Evolutionary conservation across 92 coral and sea anemone species (phyloP), one percentile per base, ranked within the genome.

Genomic region (Epizoanthus fatuus): DNA sequence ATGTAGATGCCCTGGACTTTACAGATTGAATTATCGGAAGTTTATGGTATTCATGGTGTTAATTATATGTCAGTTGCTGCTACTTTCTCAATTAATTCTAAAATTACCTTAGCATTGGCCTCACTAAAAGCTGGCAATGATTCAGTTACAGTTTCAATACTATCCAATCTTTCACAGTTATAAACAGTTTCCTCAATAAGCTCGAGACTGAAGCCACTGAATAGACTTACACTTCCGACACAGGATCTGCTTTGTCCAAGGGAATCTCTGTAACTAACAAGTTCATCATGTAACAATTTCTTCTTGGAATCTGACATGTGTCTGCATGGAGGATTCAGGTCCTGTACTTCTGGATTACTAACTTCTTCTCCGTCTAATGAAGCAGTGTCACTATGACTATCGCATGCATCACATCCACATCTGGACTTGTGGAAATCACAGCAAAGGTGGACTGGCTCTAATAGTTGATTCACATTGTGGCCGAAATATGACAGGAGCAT

Each of bases 401-500:
- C 32, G 32, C 69, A 63, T 56, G 8, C 13, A 25, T 63, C 84
- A 62, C 84, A 79, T 17, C 39, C 13, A 38, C 73, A 79, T 60
- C n/a, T 11, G 14, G 13, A 4, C 38, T 79, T 79, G 57, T 79
- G 84, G 15, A 57, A 79, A 79, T 79, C 72, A 63, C 84, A 79
- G 35, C 84, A 79, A 7, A 57, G 11, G 58, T 79, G 84, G 66
- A 45, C 20, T 25, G 84, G 73, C 15, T 8, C 56, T 40, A 44
- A 56, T 4, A 12, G 69, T 16, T 9, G 52, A 3, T 14, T 22
- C 16, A 35, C 53, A 9, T 19, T 17, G 66, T 63, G 68, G 45
- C 72, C 73, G 59, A 63, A 79, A 32, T 79, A 76, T 16, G n/a
- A 40, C 35, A 79, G 32, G 10, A 79, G 63, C 84, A 79, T 79